Evolutionary conservation across 1,140 invertebrate genomes (phyloP), one percentile per base, ranked within the genome.

Genomic region (Nasonia vitripennis): DNA sequence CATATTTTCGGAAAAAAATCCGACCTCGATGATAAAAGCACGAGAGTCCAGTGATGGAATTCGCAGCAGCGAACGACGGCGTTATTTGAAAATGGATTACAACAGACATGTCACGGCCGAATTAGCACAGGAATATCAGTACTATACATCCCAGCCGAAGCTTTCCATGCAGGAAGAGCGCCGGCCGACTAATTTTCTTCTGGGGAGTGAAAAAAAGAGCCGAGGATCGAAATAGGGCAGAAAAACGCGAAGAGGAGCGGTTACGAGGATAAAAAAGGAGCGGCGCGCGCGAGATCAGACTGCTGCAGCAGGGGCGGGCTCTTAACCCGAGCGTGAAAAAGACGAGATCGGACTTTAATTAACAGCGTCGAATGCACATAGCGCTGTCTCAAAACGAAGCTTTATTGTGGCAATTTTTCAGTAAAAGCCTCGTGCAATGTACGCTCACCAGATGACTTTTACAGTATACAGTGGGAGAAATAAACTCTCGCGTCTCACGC

Each of bases 401-500:
- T 62, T 62, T 62, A 5, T 62, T 62, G 41, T 4, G 9, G 41
- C 9, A 0, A 41, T 41, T 41, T 41, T 41, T 41, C 9, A 41
- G 41, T 7, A 41, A 9, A 41, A 80, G 78, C 67, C 23, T 1
- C 5, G 5, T 34, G 2, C 34, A 34, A 34, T 34, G 34, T 5
- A 34, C 78, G 37, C 27, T n/a, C 34, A 34, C 10, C 79, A 0
- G 37, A 71, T 71, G 79, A 81, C 79, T 71, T 81, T 81, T 70
- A 5, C 34, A 34, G 34, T 2, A 34, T 34, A 27, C 68, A 31
- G 48, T n/a, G 67, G 67, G 67, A 81, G 67, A 81, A 71, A 81
- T 71, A 41, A 80, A 80, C 51, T 55, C 51, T 55, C 12, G 3
- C 17, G 51, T 48, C n/a, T 41, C 41, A 31, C 45, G 23, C n/a